phyloP scores from a whole-genome alignment of 2,797 vertebrate species.

The Catharus ustulatus region DNA sequence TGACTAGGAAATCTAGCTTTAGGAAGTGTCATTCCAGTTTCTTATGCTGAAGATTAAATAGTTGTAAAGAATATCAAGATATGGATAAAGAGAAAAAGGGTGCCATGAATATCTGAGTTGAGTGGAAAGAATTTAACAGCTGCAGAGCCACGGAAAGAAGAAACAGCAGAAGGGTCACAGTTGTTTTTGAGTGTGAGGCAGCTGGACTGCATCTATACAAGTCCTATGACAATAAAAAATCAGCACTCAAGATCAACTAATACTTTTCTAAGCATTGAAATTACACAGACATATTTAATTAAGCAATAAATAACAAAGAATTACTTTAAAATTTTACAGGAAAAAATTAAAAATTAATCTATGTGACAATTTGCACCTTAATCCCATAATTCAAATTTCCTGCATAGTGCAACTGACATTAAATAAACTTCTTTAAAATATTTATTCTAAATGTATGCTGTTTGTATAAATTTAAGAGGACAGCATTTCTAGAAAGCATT shows the following conservation, averaged over 20 bases:
- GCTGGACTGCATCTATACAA: conserved; percentile 4
- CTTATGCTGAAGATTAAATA: neutral
- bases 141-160: neutral
- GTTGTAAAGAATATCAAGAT: conserved; percentile 14
- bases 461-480: neutral
- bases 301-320: neutral
- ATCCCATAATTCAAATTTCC: neutral
- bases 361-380: neutral
- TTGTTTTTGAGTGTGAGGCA: neutral
- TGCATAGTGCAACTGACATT: neutral
- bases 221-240: neutral
- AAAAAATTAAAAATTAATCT: neutral
- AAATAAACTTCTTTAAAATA: neutral
- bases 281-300: neutral
- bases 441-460: neutral
- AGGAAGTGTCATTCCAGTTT: neutral
- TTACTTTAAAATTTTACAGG: conserved; percentile 18
- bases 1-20: neutral
- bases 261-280: neutral
- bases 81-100: neutral
- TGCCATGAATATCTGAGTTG: neutral
- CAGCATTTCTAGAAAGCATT: neutral
- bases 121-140: conserved; percentile 55
- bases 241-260: neutral
- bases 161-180: neutral